Base-by-base conservation (phyloP, 2,888 invertebrate species). In the Gryllus longicercus region DNA sequence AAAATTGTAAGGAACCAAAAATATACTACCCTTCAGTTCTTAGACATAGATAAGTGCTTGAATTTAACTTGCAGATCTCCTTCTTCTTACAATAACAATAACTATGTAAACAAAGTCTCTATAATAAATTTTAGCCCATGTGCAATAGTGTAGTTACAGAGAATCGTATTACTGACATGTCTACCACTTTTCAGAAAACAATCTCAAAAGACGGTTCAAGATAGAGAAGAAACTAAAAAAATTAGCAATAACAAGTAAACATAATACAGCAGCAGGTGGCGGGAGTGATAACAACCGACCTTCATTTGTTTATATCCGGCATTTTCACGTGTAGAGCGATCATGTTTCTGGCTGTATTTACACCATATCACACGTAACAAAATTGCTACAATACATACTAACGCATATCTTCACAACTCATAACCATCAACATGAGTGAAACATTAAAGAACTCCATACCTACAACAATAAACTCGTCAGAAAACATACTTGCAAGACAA, bases 221-320 rank as follows among this genome's bases (percentile, higher is more conserved):
- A 63, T 63, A n/a, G 16, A 4, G 63, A 18, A 63, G 12, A 63
- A 63, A 5, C 12, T 8, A 63, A 63, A 63, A n/a, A n/a, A 63
- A 63, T 63, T 14, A n/a, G 63, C n/a, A 63, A 63, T 63, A 63
- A 18, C 63, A 63, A 63, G 63, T 63, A 63, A 63, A 63, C 63
- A 63, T 63, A 51, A 10, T 14, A 23, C 11, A 49, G 21, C 74
- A 51, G 78, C 51, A 77, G 78, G 78, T 80, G 80, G 77, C 80
- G 77, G 78, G 76, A 75, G 74, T 18, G 38, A 75, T 78, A 12
- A 77, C 23, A 11, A 3, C 25, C 77, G 78, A 80, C n/a, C 2
- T 75, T 80, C 80, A 78, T 75, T 80, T 80, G 80, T 80, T 80
- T 80, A 18, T 74, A 74, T 80, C 78, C 78, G 80, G 80, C 80